Base-by-base conservation (phyloP, 2,797 vertebrate genomes). In the Sebastiscus albofasciatus region DNA sequence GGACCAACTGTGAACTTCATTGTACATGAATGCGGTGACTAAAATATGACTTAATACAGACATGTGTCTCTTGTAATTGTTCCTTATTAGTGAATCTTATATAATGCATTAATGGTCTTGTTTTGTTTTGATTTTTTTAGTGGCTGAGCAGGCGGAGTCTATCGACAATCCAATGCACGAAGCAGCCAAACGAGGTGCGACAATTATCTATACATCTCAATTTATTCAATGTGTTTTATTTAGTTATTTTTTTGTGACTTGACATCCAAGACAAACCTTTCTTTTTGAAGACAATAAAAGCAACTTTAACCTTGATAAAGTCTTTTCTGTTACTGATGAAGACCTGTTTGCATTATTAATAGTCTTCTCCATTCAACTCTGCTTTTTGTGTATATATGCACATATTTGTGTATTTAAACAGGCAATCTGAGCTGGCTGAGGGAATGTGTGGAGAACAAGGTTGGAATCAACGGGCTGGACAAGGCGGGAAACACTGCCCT, bases 161-260 rank as follows among this genome's bases (percentile, higher is more conserved):
- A 98, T 99, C 75, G 98, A 99, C 91, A 99, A 99, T 89, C 98
- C 98, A 60, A 93, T 99, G 94, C 98, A 99, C 13, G 98, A 99
- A 94, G 98, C 98, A 86, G 97, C 98, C 80, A 99, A 99, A 93
- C 95, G 98, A 96, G 98, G 98, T 98, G 87, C 59, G 92, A 39
- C 24, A 60, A 8, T 13, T 10, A 2, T 36, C 6, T 11, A 31
- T 49, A 39, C 3, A 39, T 66, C 11, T 39, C 2, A 8, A 60
- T 13, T 55, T 49, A 46, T 58, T 75, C 13, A 5, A 33, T 20
- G n/a, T 67, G 6, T 27, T 59, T n/a, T 31, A 65, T 26, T 42
- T 10, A 8, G 2, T 67, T 16, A 26, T 39, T 29, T 60, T 60
- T 5, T 29, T 70, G 14, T 14, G 6, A 56, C 36, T 16, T 18